A percentile compares a stretch with the other conserved stretches of the same genome.
phyloP scores from a whole-genome alignment of 2,888 invertebrate genomes.

The Tenthredo livida region DNA sequence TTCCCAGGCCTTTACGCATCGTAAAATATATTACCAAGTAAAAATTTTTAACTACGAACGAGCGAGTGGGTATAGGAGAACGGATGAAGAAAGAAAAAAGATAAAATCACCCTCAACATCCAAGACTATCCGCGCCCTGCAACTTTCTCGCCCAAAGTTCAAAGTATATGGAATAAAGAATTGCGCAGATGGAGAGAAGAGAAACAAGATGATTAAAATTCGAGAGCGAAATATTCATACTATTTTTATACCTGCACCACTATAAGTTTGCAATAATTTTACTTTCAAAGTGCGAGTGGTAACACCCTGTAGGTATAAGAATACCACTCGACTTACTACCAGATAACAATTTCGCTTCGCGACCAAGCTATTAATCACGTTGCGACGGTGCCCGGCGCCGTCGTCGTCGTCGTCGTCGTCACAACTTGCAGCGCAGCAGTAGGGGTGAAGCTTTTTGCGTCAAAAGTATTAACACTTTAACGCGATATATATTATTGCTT shows the following conservation, averaged over 20 bases:
- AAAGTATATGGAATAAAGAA: neutral
- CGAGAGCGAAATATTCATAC: neutral
- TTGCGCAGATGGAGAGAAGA: neutral
- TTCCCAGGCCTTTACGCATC: slow-evolving; percentile 60
- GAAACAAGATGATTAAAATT: neutral
- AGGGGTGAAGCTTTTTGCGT: slow-evolving; percentile 49
- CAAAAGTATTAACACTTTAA: slow-evolving; percentile 55
- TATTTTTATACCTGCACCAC: neutral
- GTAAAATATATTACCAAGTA: slow-evolving; percentile 63
- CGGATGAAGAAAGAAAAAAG: neutral
- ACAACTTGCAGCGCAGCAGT: slow-evolving; percentile 41
- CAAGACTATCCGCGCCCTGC: neutral
- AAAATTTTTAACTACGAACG: slow-evolving; percentile 52
- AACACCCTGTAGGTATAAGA: slow-evolving; percentile 21
- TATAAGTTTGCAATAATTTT: slow-evolving; percentile 2
- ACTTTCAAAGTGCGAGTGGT: neutral
- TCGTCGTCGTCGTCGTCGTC: slow-evolving; percentile 3
- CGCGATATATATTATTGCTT: slow-evolving; percentile 53
- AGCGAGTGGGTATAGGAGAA: neutral
- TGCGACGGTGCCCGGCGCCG: slow-evolving; percentile 34
- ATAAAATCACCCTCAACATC: neutral
- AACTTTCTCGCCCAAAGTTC: neutral
- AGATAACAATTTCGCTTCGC: slow-evolving; percentile 48
- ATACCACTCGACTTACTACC: slow-evolving; percentile 45
- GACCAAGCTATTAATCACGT: slow-evolving; percentile 51